Evolutionary conservation across 2,888 invertebrate genomes (phyloP), one percentile per base, ranked within the genome.

Genomic region (Euphydryas editha): DNA sequence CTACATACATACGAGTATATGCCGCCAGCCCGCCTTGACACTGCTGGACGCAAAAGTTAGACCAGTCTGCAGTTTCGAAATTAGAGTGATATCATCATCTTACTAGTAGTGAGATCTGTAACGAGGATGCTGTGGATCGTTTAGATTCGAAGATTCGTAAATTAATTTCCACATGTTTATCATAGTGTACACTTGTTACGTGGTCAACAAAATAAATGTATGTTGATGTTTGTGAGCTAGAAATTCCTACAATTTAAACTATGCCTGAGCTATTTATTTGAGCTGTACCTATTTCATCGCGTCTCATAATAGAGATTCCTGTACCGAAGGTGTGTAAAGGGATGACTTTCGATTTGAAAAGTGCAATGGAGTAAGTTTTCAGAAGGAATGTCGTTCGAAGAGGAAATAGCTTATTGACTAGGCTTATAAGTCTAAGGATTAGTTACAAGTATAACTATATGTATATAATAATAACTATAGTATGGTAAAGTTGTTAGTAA

Each of bases 191-290:
- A n/a, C n/a, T n/a, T n/a, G n/a, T n/a, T n/a, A n/a, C n/a, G n/a
- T n/a, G n/a, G n/a, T n/a, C n/a, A n/a, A n/a, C n/a, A n/a, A n/a
- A n/a, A n/a, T n/a, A n/a, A n/a, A n/a, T 77, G 46, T 60, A 58
- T 13, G 71, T 67, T 4, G 74, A 30, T n/a, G 74, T 72, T 13
- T 68, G 51, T n/a, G 46, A 66, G 24, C 65, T 72, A 11, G 78
- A 76, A n/a, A 78, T 65, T 18, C 77, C 78, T 57, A 76, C 58
- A 3, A 79, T 78, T 6, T 74, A 76, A 17, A 76, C 76, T 46
- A 59, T 71, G 13, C 75, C 60, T 1, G 61, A 61, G 18, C 51
- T 11, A 60, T 78, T 64, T 20, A 76, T 44, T 37, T 46, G 46
- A 37, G 60, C 61, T 11, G 37, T 58, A 46, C 73, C 73, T 37